Evolutionary conservation across 1,140 invertebrate genomes (phyloP).

Genomic region (Ceratina calcarata): DNA sequence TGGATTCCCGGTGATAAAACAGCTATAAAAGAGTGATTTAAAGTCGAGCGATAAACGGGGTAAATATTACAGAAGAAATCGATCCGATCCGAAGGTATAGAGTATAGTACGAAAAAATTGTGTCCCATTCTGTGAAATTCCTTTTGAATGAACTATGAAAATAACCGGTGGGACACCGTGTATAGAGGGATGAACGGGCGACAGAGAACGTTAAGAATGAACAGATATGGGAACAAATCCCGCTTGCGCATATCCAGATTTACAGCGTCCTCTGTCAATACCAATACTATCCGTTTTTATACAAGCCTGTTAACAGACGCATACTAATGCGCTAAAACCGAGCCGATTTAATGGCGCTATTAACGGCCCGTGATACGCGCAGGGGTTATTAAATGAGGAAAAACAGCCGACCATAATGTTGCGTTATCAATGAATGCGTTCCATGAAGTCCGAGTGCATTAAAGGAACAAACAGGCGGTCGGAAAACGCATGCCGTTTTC

Average conservation of each 20-base stretch:
- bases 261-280: constrained; percentile 4
- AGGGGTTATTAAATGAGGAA: background rate
- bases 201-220: constrained; percentile 10
- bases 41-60: constrained; percentile 9
- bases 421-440: constrained; percentile 11
- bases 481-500: background rate
- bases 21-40: constrained; percentile 25
- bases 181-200: background rate
- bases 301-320: constrained; percentile 11
- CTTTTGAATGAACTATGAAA: background rate
- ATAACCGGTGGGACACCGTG: no score
- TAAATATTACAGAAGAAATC: constrained; percentile 17
- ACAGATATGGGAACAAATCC: constrained; percentile 27
- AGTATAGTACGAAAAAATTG: background rate
- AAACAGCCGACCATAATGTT: constrained; percentile 11
- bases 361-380: background rate
- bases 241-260: constrained; percentile 5
- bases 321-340: background rate
- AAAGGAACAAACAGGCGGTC: background rate
- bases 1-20: constrained; percentile 27
- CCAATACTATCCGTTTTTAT: constrained; percentile 8
- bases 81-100: background rate
- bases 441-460: background rate
- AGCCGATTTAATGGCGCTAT: background rate
- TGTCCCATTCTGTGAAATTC: no score